Evolutionary conservation across 1,140 invertebrate genomes (phyloP).

Genomic region (Zaprionus gabonicus): DNA sequence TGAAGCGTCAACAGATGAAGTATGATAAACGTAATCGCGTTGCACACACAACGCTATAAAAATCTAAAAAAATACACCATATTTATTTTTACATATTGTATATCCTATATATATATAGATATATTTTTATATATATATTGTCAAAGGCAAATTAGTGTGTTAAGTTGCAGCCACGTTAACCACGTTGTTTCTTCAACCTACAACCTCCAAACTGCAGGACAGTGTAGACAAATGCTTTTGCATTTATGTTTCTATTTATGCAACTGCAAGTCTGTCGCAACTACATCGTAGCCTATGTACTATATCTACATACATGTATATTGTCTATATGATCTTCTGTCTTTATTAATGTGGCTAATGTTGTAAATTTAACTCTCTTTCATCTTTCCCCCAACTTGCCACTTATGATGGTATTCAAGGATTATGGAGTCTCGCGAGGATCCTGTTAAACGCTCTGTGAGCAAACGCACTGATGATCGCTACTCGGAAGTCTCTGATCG

Average conservation of each 20-base stretch:
- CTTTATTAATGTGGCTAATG: conserved; percentile 38
- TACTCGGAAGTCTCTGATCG: conserved; percentile 82
- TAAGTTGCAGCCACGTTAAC: conserved; percentile 61
- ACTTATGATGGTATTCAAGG: conserved; percentile 45
- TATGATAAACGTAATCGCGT: conserved; percentile 77
- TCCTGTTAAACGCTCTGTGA: conserved; percentile 83
- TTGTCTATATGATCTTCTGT: not conserved
- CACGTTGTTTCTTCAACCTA: conserved; percentile 72
- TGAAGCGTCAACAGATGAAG: conserved; percentile 91
- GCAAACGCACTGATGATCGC: conserved; percentile 83
- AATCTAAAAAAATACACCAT: conserved; percentile 57
- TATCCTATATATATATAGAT: not conserved
- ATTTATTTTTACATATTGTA: conserved; percentile 50
- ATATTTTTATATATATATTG: conserved; percentile 42
- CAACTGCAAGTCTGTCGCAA: conserved; percentile 36
- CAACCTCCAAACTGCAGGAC: conserved; percentile 32
- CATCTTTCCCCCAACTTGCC: conserved; percentile 54
- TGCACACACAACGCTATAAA: conserved; percentile 50
- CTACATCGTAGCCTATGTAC: conserved; percentile 37
- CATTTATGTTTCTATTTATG: conserved; percentile 39
- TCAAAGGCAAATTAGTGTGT: conserved; percentile 61
- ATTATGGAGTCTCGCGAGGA: conserved; percentile 84
- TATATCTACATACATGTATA: conserved; percentile 34
- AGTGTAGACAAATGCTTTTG: conserved; percentile 49
- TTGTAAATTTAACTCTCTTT: conserved; percentile 47